phyloP scores from a whole-genome alignment of 2,113 vertebrate genomes.

The Gallinago media region DNA sequence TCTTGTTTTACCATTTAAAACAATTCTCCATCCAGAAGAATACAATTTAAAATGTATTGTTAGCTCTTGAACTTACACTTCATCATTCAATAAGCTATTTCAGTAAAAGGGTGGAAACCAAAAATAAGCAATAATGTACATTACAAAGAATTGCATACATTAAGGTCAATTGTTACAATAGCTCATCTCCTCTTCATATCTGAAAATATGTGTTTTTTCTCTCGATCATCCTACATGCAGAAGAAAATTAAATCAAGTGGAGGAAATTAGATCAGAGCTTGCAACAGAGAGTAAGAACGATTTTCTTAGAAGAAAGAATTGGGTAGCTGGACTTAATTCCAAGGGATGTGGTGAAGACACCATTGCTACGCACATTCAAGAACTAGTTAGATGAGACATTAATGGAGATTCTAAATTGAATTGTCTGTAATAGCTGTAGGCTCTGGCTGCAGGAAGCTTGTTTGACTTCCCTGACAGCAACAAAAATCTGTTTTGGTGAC shows the following conservation, averaged over 20 bases:
- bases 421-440: slow-evolving; percentile 7
- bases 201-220: slow-evolving; percentile 25
- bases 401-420: slow-evolving; percentile 23
- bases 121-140: not conserved
- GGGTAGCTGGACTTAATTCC: not conserved
- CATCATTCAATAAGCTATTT: not conserved
- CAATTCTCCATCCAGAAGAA: not conserved
- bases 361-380: not conserved
- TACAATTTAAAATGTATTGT: slow-evolving; percentile 3
- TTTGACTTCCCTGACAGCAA: not conserved
- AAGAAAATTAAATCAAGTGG: slow-evolving; percentile 8
- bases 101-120: not conserved
- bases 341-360: not conserved
- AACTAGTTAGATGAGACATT: not conserved
- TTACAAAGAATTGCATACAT: not conserved
- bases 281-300: not conserved
- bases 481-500: slow-evolving; percentile 6
- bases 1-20: slow-evolving; percentile 35
- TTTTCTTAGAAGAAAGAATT: not conserved
- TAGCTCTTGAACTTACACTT: slow-evolving; percentile 39
- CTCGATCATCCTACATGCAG: not conserved
- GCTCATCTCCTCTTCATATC: not conserved
- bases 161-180: not conserved
- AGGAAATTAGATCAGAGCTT: slow-evolving; percentile 1
- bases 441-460: not conserved